These are phyloP conservation scores for Parapsyche elsis DNA, from an alignment of 1,140 invertebrate genomes.

Conservation along the genomic window DNA sequence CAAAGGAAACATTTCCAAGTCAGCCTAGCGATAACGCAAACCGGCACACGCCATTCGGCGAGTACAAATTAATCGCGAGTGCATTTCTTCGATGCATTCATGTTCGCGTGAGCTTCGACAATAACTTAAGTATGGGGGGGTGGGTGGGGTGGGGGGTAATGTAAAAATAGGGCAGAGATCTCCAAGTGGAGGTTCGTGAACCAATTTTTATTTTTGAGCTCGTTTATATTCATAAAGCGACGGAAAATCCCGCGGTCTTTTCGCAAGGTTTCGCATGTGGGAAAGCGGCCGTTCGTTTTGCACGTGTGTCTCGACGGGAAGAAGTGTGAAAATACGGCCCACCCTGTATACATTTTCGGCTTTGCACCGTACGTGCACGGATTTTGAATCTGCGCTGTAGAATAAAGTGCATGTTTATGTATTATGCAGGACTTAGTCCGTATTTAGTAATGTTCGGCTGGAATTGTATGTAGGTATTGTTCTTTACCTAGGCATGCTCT, in stretches of 20 bases:
- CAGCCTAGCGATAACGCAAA: not conserved
- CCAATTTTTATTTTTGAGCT: not conserved
- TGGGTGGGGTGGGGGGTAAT: no score
- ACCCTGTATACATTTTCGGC: not conserved
- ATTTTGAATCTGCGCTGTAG: not conserved
- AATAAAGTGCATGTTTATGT: not conserved
- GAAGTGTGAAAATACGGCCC: not conserved
- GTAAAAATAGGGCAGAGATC: not conserved
- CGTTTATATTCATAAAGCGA: conserved; percentile 21
- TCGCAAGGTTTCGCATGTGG: no score
- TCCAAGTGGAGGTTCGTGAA: not conserved
- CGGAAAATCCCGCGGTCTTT: not conserved
- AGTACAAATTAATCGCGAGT: not conserved
- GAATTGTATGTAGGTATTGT: no score
- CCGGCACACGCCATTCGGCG: not conserved
- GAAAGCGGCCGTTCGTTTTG: not conserved
- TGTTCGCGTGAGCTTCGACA: not conserved
- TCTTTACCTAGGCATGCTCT: no score
- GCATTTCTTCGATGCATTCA: conserved; percentile 3
- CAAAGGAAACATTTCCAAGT: not conserved
- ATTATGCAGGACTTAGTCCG: no score
- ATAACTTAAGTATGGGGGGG: not conserved
- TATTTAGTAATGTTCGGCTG: no score
- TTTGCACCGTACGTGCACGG: conserved; percentile 5
- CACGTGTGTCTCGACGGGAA: not conserved